Conservation (phyloP, 2,113 vertebrate genomes). For the Larimichthys polyactis region DNA sequence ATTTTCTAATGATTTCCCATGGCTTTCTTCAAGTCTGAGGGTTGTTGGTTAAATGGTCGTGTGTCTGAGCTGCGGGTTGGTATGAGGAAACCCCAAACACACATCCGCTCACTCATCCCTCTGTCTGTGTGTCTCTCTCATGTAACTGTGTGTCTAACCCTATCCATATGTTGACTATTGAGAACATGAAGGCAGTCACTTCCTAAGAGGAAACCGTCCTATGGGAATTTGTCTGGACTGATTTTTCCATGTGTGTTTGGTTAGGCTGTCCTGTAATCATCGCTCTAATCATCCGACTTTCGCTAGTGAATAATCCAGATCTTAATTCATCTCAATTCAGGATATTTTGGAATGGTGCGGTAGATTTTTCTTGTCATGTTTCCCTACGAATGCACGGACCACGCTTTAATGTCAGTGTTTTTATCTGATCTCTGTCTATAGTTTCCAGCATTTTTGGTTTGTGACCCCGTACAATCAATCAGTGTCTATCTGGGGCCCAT, state of each 20-base stretch:
- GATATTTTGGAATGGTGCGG: background rate
- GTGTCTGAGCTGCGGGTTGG: constrained; percentile 1
- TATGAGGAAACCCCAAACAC: constrained; percentile 42
- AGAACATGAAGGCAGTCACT: constrained; percentile 58
- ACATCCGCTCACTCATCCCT: constrained; percentile 63
- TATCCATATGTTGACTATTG: constrained; percentile 68
- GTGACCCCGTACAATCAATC: no score
- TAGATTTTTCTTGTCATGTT: background rate
- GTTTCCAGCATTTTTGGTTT: no score
- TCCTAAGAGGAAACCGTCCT: constrained; percentile 56
- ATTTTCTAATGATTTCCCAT: constrained; percentile 14
- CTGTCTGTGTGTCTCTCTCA: constrained; percentile 39
- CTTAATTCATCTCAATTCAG: constrained; percentile 45
- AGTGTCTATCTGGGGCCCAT: no score
- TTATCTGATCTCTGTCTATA: background rate
- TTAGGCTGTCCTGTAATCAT: constrained; percentile 65
- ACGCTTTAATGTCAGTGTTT: background rate
- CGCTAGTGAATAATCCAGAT: constrained; percentile 35
- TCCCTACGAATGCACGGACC: background rate
- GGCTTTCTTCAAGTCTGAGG: constrained; percentile 13
- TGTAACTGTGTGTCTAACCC: constrained; percentile 62
- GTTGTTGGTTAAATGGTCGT: constrained; percentile 30
- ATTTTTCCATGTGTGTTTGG: constrained; percentile 66
- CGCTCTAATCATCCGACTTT: constrained; percentile 48
- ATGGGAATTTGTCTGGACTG: constrained; percentile 55